These are phyloP conservation scores for Wasmannia auropunctata DNA, from an alignment of 1,140 invertebrate genomes.

Conservation along the genomic window DNA sequence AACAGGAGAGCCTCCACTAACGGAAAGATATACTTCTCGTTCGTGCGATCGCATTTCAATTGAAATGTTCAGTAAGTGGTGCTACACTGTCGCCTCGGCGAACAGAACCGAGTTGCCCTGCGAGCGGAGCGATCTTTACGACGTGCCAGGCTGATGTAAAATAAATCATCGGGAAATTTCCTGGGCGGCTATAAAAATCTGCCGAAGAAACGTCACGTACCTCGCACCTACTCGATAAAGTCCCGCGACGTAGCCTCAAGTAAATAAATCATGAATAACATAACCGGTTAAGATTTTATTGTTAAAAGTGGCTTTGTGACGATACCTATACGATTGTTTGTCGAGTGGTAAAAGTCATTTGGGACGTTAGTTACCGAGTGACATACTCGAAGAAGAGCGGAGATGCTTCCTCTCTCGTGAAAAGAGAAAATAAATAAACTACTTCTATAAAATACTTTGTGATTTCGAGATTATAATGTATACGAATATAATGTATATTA, in stretches of 20 bases:
- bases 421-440: not conserved
- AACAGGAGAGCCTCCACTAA: slow-evolving; percentile 35
- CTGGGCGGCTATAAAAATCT: slow-evolving; percentile 30
- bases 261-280: slow-evolving; percentile 47
- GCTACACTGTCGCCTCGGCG: slow-evolving; percentile 27
- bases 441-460: not conserved
- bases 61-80: slow-evolving; percentile 48
- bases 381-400: not conserved
- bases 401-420: not conserved
- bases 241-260: not conserved
- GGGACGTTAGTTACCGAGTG: not conserved
- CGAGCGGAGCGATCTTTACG: slow-evolving; percentile 51
- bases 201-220: slow-evolving; percentile 49
- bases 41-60: slow-evolving; percentile 72
- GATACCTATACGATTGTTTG: not conserved
- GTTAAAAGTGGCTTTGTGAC: slow-evolving; percentile 9
- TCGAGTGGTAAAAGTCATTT: not conserved
- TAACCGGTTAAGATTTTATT: not conserved
- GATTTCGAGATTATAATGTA: not conserved
- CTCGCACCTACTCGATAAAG: slow-evolving; percentile 45
- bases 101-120: slow-evolving; percentile 29
- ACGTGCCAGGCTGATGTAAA: slow-evolving; percentile 58
- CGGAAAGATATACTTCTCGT: slow-evolving; percentile 42
- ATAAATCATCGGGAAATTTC: slow-evolving; percentile 66
- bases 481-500: not conserved